A percentile compares a stretch with the other conserved stretches of the same genome.
phyloP scores from a whole-genome alignment of 2,888 invertebrate species.

The Pammene aurita region DNA sequence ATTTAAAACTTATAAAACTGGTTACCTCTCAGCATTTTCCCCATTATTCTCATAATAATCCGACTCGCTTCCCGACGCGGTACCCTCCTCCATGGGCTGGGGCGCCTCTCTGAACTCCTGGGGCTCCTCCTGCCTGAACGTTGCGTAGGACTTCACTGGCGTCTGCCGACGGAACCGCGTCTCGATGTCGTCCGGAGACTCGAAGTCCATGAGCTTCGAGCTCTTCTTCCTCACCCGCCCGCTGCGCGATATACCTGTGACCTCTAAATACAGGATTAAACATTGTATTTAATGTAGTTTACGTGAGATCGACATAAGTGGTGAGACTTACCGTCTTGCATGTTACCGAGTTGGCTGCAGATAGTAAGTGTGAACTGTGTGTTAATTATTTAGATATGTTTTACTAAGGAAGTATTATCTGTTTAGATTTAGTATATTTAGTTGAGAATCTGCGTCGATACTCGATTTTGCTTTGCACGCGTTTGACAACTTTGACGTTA shows the following conservation, averaged over 20 bases:
- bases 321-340: conserved; percentile 18
- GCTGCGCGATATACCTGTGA: conserved; percentile 94
- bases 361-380: not conserved
- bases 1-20: not conserved
- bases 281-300: not conserved
- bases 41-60: conserved; percentile 76
- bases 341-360: not conserved
- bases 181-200: conserved; percentile 94
- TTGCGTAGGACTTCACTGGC: conserved; percentile 61
- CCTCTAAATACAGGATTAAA: conserved; percentile 85
- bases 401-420: not conserved
- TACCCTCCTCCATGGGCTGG: conserved; percentile 59
- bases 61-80: conserved; percentile 75
- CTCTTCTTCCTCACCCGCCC: conserved; percentile 97
- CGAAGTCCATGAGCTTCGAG: conserved; percentile 96
- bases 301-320: not conserved
- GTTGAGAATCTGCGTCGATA: conserved; percentile 18
- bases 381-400: not conserved
- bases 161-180: conserved; percentile 78
- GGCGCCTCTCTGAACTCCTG: conserved; percentile 59
- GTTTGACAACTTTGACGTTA: conserved; percentile 2
- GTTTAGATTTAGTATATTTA: not conserved
- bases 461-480: no score
- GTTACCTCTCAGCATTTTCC: conserved; percentile 74
- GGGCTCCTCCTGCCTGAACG: conserved; percentile 60